Percentiles rank a stretch among this genome's conserved stretches.
These are phyloP conservation scores for Myiagra hebetior DNA, from an alignment of 2,113 vertebrate genomes.

Conservation along the genomic window DNA sequence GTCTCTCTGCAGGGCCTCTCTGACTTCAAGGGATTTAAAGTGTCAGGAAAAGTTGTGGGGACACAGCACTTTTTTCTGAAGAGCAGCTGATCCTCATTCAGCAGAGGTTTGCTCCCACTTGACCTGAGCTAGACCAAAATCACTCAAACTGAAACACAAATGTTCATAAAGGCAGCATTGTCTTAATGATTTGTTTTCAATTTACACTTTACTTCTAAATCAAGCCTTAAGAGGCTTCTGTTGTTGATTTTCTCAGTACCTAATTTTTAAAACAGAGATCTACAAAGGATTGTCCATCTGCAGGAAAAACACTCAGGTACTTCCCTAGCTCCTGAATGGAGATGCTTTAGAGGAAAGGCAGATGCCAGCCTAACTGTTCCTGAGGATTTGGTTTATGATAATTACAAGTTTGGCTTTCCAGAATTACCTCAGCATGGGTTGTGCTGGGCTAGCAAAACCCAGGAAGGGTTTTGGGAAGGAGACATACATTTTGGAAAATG, in stretches of 20 bases:
- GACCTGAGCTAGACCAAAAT: background rate
- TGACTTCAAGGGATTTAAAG: background rate
- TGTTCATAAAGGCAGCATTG: background rate
- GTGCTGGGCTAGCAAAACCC: background rate
- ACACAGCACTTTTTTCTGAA: background rate
- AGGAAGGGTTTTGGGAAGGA: background rate
- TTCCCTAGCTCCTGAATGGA: background rate
- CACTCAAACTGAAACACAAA: background rate
- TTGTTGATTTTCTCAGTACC: background rate
- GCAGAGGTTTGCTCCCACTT: background rate
- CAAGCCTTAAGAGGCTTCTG: background rate
- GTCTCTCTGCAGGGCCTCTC: background rate
- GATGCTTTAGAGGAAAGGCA: background rate
- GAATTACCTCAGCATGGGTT: background rate
- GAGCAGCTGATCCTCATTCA: background rate
- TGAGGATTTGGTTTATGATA: background rate
- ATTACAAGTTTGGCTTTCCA: background rate
- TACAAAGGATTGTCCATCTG: background rate
- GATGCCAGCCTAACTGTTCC: background rate
- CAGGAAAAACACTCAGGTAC: background rate
- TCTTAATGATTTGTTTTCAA: background rate
- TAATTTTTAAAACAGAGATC: background rate
- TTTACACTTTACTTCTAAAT: background rate
- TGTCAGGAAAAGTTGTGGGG: background rate
- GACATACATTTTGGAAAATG: background rate